Percentiles rank a stretch among this genome's conserved stretches.
phyloP scores from a whole-genome alignment of 2,888 invertebrate genomes.

The Hyles lineata region DNA sequence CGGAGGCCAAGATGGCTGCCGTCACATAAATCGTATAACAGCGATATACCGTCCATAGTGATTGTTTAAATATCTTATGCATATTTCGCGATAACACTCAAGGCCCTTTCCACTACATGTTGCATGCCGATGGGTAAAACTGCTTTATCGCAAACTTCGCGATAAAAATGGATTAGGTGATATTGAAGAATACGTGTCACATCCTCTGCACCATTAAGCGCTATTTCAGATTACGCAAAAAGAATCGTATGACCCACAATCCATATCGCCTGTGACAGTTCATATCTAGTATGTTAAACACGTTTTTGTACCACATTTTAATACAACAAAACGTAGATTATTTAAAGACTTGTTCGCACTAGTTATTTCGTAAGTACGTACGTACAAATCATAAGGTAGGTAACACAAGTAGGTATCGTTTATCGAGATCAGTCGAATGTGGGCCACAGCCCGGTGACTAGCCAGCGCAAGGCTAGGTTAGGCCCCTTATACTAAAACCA shows the following conservation, averaged over 20 bases:
- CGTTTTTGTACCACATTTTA: background rate
- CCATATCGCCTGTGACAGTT: background rate
- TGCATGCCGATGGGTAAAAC: conserved; percentile 51
- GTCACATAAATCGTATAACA: conserved; percentile 37
- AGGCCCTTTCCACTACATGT: conserved; percentile 64
- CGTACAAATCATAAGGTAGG: conserved; percentile 28
- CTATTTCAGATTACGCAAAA: background rate
- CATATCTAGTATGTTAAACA: background rate
- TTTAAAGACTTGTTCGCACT: background rate
- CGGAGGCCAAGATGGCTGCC: conserved; percentile 68
- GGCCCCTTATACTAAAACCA: conserved; percentile 46
- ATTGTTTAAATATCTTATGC: conserved; percentile 67
- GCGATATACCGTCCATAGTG: conserved; percentile 47
- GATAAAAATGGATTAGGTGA: conserved; percentile 49
- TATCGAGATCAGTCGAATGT: conserved; percentile 53
- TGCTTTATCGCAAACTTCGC: conserved; percentile 48
- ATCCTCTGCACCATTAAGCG: background rate
- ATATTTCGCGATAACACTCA: conserved; percentile 70
- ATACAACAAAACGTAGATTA: background rate
- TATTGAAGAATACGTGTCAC: conserved; percentile 29
- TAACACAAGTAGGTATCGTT: conserved; percentile 28
- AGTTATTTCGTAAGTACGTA: conserved; percentile 47
- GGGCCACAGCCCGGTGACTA: conserved; percentile 49
- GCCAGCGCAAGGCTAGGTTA: conserved; percentile 50
- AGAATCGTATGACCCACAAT: background rate